phyloP scores from a whole-genome alignment of 2,113 vertebrate genomes.

The sheep (Ovis aries) region DNA sequence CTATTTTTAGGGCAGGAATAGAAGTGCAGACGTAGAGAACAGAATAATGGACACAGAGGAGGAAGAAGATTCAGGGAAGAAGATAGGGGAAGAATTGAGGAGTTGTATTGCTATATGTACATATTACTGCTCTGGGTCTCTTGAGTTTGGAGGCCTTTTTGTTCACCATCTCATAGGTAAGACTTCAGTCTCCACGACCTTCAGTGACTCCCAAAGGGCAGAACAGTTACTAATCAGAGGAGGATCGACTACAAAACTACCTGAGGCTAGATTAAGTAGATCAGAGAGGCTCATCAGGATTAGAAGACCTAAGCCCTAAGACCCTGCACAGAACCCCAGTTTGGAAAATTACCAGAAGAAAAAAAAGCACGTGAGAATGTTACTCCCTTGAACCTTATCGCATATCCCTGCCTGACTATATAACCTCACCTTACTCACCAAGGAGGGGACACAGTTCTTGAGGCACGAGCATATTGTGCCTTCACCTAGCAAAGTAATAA shows the following conservation, averaged over 20 bases:
- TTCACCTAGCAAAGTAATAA: not conserved
- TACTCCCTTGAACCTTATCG: not conserved
- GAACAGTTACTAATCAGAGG: not conserved
- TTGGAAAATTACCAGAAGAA: not conserved
- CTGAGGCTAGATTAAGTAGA: not conserved
- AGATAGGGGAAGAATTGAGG: not conserved
- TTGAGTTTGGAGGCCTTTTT: not conserved
- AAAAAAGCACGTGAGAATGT: fast-evolving
- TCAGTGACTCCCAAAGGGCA: not conserved
- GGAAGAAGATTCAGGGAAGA: not conserved
- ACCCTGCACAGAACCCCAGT: not conserved
- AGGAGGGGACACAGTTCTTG: not conserved
- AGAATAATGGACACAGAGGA: not conserved
- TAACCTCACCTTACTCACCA: not conserved
- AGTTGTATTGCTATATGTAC: not conserved
- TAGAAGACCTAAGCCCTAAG: not conserved
- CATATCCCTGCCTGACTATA: not conserved
- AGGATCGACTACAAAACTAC: not conserved
- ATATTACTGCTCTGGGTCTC: not conserved
- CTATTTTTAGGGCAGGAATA: not conserved
- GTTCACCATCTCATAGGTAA: not conserved
- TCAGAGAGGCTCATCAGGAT: not conserved
- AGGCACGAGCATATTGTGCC: not conserved
- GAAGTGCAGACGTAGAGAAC: not conserved
- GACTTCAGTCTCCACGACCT: not conserved